Evolutionary conservation across 2,113 vertebrate species (phyloP).

Genomic region (Otocyon megalotis): DNA sequence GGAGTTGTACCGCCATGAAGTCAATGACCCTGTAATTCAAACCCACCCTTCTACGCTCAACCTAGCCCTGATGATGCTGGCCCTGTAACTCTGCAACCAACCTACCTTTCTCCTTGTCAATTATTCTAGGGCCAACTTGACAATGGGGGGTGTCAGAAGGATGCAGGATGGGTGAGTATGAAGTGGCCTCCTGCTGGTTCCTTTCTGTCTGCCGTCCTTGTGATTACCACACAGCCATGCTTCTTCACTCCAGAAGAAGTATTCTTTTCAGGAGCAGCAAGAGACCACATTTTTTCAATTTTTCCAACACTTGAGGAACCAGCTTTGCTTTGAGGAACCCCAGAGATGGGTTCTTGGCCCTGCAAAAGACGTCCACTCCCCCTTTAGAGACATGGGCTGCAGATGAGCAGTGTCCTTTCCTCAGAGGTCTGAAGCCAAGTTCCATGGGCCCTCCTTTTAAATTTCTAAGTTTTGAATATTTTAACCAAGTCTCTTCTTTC

Average conservation of each 20-base stretch:
- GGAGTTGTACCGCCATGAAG: background rate
- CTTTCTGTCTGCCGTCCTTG: background rate
- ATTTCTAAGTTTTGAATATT: background rate
- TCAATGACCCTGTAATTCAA: background rate
- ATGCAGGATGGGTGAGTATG: background rate
- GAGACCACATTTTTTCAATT: background rate
- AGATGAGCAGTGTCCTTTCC: accelerated
- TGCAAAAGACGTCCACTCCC: accelerated
- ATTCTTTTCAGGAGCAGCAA: background rate
- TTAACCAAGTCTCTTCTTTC: background rate
- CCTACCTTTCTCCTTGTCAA: background rate
- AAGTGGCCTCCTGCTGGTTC: background rate
- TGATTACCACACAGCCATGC: background rate
- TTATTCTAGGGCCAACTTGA: background rate
- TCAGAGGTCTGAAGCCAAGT: background rate
- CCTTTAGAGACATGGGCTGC: background rate
- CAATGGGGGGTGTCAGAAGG: background rate
- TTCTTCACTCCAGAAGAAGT: background rate
- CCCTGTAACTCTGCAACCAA: background rate
- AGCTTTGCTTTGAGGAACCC: background rate
- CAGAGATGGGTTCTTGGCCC: background rate
- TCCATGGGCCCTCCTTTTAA: background rate
- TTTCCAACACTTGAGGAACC: background rate
- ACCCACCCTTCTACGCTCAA: background rate
- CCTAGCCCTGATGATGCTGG: background rate